A percentile compares a stretch with the other conserved stretches of the same genome.
Evolutionary conservation across 2,797 vertebrate species (phyloP).

Genomic region (Lerista edwardsae): DNA sequence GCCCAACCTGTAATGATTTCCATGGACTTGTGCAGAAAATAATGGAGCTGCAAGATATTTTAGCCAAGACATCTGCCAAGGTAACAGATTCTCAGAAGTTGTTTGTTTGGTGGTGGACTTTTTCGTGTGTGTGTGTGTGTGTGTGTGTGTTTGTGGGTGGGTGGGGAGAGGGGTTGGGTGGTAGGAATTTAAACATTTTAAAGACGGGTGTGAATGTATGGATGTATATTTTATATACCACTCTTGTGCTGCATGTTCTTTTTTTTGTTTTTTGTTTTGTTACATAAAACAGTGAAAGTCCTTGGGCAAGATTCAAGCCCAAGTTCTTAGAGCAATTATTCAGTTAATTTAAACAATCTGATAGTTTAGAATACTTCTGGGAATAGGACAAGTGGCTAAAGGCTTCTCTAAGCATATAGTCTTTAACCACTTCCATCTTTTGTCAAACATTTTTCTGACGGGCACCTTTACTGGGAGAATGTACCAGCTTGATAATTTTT

Average conservation of each 20-base stretch:
- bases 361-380: slow-evolving; percentile 21
- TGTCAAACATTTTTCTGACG: background rate
- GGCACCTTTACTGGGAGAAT: background rate
- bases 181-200: background rate
- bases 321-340: slow-evolving; percentile 43
- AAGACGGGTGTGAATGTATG: background rate
- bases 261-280: background rate
- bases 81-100: slow-evolving; percentile 74
- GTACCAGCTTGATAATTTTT: background rate
- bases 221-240: background rate
- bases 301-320: slow-evolving; percentile 35
- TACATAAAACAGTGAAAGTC: slow-evolving; percentile 41
- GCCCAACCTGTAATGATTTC: slow-evolving; percentile 98
- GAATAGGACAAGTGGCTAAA: slow-evolving; percentile 26
- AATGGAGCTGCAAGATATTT: slow-evolving; percentile 97
- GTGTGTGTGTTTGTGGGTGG: no score
- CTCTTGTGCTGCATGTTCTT: slow-evolving; percentile 15
- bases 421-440: background rate
- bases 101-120: background rate
- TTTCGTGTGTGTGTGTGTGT: no score
- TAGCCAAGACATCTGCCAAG: slow-evolving; percentile 98
- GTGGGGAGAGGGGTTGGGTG: background rate
- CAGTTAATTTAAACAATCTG: slow-evolving; percentile 34
- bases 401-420: slow-evolving; percentile 13
- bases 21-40: slow-evolving; percentile 99